Base-by-base conservation (phyloP, 37 sponge, comb jelly and placozoan genomes). In the Bolinopsis microptera region DNA sequence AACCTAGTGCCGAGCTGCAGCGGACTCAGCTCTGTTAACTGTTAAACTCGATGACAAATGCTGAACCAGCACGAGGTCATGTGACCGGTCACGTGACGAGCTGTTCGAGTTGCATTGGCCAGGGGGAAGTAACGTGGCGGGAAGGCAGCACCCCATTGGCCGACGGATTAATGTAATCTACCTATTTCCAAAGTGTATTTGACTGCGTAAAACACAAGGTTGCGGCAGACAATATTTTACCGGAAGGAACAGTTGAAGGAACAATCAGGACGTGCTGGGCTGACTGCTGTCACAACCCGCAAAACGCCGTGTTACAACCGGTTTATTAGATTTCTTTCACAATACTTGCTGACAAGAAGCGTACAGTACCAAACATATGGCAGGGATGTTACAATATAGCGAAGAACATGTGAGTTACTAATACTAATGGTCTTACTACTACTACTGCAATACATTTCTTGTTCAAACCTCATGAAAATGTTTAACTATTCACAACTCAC, bases 41-140 rank as follows among this genome's bases (percentile, higher is more conserved):
- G 80, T 77, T 77, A 77, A 77, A 77, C 80, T 77, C 33, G 80
- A 77, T 77, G 80, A 77, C 80, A 77, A 48, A 48, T 48, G 13
- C 61, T 48, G 80, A 32, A 77, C 80, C 36, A 77, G 80, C 18
- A 22, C 74, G 24, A 1, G 5, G 80, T 77, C 80, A 77, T 36
- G 80, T 77, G 80, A 77, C 36, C 0, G 9, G 36, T 77, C 80
- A 77, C 80, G 18, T 77, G 80, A 32, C 37, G 1, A 1, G 16
- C 5, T 32, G 0, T 36, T 77, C 33, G 36, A 18, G 13, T 77
- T 32, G 21, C 5, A 77, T 34, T 77, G 80, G 80, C 35, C 21
- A 36, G 35, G 18, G 3, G 74, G 36, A 3, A 2, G 80, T 34
- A 34, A 77, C 80, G 80, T 77, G 80, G 37, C 32, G 35, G 80